Conservation (phyloP, 2,113 vertebrate species). For the Sphaerodactylus townsendi region DNA sequence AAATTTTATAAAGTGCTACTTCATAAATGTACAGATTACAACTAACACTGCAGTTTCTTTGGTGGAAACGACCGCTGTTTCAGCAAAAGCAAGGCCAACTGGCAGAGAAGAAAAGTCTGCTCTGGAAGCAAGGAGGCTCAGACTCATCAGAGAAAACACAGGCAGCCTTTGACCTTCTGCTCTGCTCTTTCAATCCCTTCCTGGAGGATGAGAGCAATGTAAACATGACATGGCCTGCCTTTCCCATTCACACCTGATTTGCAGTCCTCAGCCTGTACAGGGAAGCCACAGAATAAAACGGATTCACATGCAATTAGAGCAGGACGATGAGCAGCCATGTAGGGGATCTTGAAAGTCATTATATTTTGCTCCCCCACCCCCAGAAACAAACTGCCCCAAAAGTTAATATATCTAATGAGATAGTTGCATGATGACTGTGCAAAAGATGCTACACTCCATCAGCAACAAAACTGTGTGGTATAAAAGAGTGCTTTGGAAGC, state of each 20-base stretch:
- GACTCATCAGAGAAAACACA: not conserved
- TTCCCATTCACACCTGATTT: not conserved
- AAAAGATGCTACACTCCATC: not conserved
- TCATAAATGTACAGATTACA: not conserved
- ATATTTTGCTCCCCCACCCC: not conserved
- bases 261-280: not conserved
- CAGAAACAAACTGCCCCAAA: not conserved
- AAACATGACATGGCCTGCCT: not conserved
- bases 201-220: not conserved
- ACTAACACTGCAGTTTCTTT: not conserved
- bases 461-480: not conserved
- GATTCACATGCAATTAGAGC: not conserved
- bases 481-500: not conserved
- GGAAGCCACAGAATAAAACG: conserved; percentile 2
- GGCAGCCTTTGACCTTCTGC: conserved; percentile 18
- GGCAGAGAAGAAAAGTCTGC: conserved; percentile 21
- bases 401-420: not conserved
- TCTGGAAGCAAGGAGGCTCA: conserved; percentile 26
- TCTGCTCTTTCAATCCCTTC: fast-evolving
- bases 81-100: conserved; percentile 24
- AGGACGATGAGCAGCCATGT: conserved; percentile 4
- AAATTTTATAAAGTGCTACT: conserved; percentile 22
- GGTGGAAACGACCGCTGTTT: not conserved
- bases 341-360: not conserved
- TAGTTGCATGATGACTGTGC: not conserved